Evolutionary conservation across 2,113 vertebrate species (phyloP), one percentile per base, ranked within the genome.

Genomic region (Pheucticus melanocephalus): DNA sequence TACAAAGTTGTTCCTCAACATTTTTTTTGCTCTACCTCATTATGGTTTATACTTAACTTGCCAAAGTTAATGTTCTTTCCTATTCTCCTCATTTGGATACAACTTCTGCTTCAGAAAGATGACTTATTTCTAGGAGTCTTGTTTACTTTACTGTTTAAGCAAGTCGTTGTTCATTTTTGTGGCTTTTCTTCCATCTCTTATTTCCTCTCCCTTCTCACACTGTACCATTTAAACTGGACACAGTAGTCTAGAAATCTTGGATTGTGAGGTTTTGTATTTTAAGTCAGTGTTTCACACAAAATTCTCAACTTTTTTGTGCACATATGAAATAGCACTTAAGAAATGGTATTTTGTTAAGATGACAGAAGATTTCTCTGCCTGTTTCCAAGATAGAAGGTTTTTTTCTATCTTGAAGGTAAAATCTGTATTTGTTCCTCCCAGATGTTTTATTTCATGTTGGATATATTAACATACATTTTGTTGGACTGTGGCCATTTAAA

Each of bases 11-110:
- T 61, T 92, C 75, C 47, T 93, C 86, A 91, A 88, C 88, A 73
- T 94, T 91, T 92, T 93, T 88, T 93, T 90, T 88, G 79, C 76
- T 45, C 75, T 73, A 75, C 56, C 56, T 90, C 72, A 83, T 90
- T 88, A 86, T 10, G n/a, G 87, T 88, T 93, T 95, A 90, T 86
- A 93, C 86, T 95, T 95, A 61, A 90, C 91, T 90, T 92, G 91
- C 86, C 91, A 94, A 88, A 93, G 68, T 77, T 91, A 94, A 93
- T 66, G 60, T 35, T 92, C 60, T 84, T 94, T 88, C 72, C 80
- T 82, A 56, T 84, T 90, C 56, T 90, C 27, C 17, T 70, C 95
- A 83, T 77, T 84, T 94, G 95, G 90, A 94, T 86, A 70, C 44
- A 79, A 83, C 27, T 90, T 81, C 42, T 61, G 59, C 63, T 88